phyloP scores from a whole-genome alignment of 2,888 invertebrate species.

The Biston betularia region DNA sequence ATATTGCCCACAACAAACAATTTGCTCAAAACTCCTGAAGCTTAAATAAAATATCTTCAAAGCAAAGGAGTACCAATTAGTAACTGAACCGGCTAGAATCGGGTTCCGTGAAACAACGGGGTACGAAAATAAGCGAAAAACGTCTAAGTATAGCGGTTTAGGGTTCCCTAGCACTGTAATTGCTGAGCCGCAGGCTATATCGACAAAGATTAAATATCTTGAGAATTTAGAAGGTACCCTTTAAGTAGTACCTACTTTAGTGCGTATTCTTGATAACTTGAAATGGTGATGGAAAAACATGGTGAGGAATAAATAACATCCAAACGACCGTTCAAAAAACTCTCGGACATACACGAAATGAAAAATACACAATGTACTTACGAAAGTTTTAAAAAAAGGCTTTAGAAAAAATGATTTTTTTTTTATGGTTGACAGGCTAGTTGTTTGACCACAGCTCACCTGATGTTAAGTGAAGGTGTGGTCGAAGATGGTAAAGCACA shows the following conservation, averaged over 20 bases:
- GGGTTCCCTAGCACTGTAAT: slow-evolving; percentile 71
- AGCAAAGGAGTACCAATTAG: slow-evolving; percentile 73
- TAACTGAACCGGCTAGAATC: slow-evolving; percentile 67
- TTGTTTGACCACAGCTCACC: too few relatives aligned
- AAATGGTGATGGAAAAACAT: too few relatives aligned
- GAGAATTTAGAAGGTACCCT: slow-evolving; percentile 18
- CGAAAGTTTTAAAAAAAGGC: too few relatives aligned
- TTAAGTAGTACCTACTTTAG: background rate
- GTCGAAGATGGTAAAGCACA: too few relatives aligned
- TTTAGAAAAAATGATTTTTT: too few relatives aligned
- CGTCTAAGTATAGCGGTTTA: slow-evolving; percentile 73
- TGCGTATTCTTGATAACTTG: too few relatives aligned
- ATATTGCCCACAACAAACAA: slow-evolving; percentile 5
- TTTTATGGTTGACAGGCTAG: too few relatives aligned
- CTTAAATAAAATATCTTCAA: slow-evolving; percentile 57
- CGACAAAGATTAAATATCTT: slow-evolving; percentile 48
- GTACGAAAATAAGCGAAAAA: slow-evolving; percentile 75
- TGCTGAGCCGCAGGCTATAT: slow-evolving; percentile 70
- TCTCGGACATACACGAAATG: too few relatives aligned
- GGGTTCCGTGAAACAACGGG: slow-evolving; percentile 59
- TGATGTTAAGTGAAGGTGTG: too few relatives aligned
- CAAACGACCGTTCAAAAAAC: too few relatives aligned
- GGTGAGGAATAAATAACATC: too few relatives aligned
- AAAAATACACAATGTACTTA: too few relatives aligned
- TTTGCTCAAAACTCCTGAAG: slow-evolving; percentile 5